phyloP scores from a whole-genome alignment of 2,888 invertebrate species.

The Hemicrepidius hirtus region DNA sequence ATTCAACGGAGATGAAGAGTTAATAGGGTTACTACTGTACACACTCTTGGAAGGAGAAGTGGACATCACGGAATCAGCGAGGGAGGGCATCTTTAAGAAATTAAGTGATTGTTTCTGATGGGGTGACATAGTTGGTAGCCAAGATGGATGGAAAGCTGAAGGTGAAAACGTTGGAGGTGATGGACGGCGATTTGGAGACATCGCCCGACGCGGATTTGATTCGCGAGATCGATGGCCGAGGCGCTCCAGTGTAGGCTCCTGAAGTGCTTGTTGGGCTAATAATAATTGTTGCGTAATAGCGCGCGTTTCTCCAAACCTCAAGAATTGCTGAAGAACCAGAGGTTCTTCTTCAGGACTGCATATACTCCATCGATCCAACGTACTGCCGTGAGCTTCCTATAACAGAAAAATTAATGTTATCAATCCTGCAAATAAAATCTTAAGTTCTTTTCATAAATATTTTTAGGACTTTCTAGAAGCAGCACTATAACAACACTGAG shows the following conservation, averaged over 20 bases:
- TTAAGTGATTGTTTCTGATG: conserved; percentile 71
- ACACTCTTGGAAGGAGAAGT: conserved; percentile 75
- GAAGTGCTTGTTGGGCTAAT: conserved; percentile 77
- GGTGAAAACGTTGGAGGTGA: conserved; percentile 76
- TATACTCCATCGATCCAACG: conserved; percentile 92
- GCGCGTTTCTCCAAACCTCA: conserved; percentile 92
- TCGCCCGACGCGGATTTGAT: conserved; percentile 73
- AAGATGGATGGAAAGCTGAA: conserved; percentile 71
- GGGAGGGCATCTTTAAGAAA: conserved; percentile 72
- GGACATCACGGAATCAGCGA: conserved; percentile 75
- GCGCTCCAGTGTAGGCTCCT: conserved; percentile 76
- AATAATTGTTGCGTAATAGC: conserved; percentile 83
- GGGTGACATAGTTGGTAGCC: conserved; percentile 72
- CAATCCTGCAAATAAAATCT: background rate
- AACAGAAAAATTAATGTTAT: conserved; percentile 21
- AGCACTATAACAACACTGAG: no score
- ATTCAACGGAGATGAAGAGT: conserved; percentile 86
- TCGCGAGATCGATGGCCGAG: conserved; percentile 72
- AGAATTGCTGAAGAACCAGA: conserved; percentile 93
- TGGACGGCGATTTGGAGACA: conserved; percentile 81
- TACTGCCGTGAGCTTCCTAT: conserved; percentile 88
- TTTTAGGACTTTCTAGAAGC: no score
- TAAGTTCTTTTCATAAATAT: background rate
- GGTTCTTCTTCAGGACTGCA: conserved; percentile 92
- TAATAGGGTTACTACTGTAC: conserved; percentile 75